Evolutionary conservation across 2,113 vertebrate genomes (phyloP).

Genomic region (Colaptes auratus): DNA sequence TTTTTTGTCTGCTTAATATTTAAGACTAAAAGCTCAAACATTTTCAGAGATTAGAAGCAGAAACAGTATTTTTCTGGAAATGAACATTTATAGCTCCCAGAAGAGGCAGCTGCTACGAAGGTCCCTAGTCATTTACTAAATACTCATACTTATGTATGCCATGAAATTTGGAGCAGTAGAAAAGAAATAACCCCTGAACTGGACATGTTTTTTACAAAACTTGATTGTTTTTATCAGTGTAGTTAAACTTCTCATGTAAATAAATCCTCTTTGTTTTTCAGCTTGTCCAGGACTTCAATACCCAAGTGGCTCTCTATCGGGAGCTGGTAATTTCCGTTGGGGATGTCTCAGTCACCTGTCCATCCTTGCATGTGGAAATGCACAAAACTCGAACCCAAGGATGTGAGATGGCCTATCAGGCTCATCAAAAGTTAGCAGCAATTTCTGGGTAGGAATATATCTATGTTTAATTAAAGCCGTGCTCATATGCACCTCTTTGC

Average conservation of each 20-base stretch:
- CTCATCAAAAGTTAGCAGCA: constrained; percentile 92
- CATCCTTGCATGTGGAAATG: constrained; percentile 88
- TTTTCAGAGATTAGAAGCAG: constrained; percentile 4
- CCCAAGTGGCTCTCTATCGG: constrained; percentile 94
- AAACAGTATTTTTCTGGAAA: background rate
- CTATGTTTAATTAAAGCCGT: background rate
- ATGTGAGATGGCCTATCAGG: constrained; percentile 92
- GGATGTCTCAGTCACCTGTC: constrained; percentile 89
- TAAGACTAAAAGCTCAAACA: constrained; percentile 5
- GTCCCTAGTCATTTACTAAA: background rate
- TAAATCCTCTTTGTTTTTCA: constrained; percentile 74
- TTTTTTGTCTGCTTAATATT: background rate
- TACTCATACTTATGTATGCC: background rate
- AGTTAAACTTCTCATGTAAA: constrained; percentile 2
- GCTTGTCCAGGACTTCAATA: constrained; percentile 99
- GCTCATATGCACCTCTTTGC: background rate
- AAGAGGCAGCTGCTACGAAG: background rate
- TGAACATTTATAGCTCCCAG: background rate
- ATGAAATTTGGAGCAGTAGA: background rate
- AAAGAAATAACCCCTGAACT: background rate
- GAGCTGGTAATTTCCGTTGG: constrained; percentile 98
- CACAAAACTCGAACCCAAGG: constrained; percentile 91
- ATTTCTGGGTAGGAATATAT: constrained; percentile 91
- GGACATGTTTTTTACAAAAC: background rate
- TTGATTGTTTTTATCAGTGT: background rate